A percentile compares a stretch with the other conserved stretches of the same genome.
Conservation (phyloP, 2,888 invertebrate species). For the Eilema griseolum region DNA sequence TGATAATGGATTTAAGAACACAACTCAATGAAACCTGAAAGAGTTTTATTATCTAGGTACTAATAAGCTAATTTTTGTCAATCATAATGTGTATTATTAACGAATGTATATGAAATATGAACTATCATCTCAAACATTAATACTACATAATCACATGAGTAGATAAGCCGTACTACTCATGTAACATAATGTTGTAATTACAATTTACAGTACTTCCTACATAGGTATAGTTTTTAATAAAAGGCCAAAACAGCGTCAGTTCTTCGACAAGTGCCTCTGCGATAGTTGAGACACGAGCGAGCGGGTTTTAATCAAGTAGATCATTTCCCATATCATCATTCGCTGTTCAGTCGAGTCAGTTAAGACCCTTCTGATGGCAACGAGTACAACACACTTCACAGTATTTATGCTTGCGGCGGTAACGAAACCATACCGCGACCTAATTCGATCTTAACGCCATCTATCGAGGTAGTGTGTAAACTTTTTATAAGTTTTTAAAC, state of each 20-base stretch:
- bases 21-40: too few species aligned
- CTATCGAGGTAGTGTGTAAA: slow-evolving; percentile 42
- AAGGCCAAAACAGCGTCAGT: slow-evolving; percentile 75
- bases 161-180: too few species aligned
- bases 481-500: not conserved
- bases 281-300: slow-evolving; percentile 73
- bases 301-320: slow-evolving; percentile 69
- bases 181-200: too few species aligned
- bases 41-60: too few species aligned
- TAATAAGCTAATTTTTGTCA: too few species aligned
- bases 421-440: slow-evolving; percentile 56
- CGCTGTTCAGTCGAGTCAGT: slow-evolving; percentile 87
- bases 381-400: rapidly evolving
- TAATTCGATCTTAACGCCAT: slow-evolving; percentile 56
- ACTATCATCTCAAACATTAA: too few species aligned
- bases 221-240: too few species aligned
- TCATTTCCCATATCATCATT: slow-evolving; percentile 78
- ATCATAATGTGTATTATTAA: too few species aligned
- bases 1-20: too few species aligned
- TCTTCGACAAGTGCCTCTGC: slow-evolving; percentile 68
- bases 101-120: too few species aligned
- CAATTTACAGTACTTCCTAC: too few species aligned
- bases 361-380: slow-evolving; percentile 81
- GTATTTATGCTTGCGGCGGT: slow-evolving; percentile 7
- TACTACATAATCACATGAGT: too few species aligned